Evolutionary conservation across 2,113 vertebrate species (phyloP).

Genomic region (Rhinolophus sinicus): DNA sequence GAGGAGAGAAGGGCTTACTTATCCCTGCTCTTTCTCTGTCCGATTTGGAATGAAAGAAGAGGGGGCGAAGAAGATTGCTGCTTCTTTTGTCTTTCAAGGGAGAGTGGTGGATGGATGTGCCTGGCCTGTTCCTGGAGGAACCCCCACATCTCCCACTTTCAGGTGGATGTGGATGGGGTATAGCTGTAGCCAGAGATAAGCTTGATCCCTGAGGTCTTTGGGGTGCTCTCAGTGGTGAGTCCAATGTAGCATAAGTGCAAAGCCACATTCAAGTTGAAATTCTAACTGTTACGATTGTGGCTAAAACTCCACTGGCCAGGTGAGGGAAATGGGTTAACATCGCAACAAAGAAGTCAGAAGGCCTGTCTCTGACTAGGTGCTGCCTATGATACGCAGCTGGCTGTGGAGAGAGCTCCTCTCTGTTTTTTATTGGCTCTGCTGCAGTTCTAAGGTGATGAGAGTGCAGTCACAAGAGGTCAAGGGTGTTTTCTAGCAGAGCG

Average conservation of each 20-base stretch:
- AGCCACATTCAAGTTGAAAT: accelerated
- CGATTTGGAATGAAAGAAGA: not conserved
- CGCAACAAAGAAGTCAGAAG: no score
- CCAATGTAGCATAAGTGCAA: accelerated
- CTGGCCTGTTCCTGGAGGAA: not conserved
- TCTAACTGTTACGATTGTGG: accelerated
- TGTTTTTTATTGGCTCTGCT: not conserved
- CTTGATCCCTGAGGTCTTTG: not conserved
- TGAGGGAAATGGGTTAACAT: not conserved
- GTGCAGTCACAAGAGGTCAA: not conserved
- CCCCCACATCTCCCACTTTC: accelerated
- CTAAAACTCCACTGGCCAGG: not conserved
- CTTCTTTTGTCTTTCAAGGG: no score
- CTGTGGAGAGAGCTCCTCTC: accelerated
- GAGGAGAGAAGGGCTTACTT: not conserved
- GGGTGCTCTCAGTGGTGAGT: not conserved
- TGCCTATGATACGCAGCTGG: accelerated
- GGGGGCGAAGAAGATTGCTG: not conserved
- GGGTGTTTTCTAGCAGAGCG: not conserved
- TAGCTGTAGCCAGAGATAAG: not conserved
- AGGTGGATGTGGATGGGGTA: no score
- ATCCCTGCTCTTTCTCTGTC: not conserved
- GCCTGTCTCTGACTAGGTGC: accelerated
- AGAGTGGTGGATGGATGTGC: not conserved
- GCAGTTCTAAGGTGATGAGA: accelerated